Evolutionary conservation across 2,113 vertebrate genomes (phyloP).

Genomic region (Larimichthys crocea): DNA sequence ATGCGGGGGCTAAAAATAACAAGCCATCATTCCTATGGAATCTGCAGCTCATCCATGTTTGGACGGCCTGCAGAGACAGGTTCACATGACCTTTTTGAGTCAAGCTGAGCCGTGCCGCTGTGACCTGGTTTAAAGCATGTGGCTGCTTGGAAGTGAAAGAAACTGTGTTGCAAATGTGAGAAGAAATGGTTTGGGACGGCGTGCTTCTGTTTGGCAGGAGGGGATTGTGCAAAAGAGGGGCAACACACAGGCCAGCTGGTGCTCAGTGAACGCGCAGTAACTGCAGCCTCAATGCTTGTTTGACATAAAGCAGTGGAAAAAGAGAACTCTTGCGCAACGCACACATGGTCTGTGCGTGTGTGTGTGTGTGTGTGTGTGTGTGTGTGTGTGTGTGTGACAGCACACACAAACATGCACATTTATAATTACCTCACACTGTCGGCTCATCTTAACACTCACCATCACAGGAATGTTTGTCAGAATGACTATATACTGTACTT

Average conservation of each 20-base stretch:
- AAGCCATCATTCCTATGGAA: constrained; percentile 67
- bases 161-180: constrained; percentile 32
- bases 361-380: too few species aligned
- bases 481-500: constrained; percentile 10
- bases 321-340: constrained; percentile 68
- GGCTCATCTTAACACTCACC: constrained; percentile 28
- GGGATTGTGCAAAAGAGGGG: constrained; percentile 13
- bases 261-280: constrained; percentile 39
- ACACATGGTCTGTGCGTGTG: constrained; percentile 26
- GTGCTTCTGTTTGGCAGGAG: constrained; percentile 63
- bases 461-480: constrained; percentile 33
- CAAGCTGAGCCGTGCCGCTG: constrained; percentile 32
- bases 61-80: constrained; percentile 56
- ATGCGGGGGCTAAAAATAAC: constrained; percentile 75
- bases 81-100: constrained; percentile 63
- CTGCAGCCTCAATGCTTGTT: constrained; percentile 56
- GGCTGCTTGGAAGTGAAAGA: constrained; percentile 41
- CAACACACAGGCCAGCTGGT: constrained; percentile 52
- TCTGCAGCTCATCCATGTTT: constrained; percentile 65
- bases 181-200: constrained; percentile 51
- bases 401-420: constrained; percentile 49
- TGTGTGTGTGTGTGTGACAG: neutral
- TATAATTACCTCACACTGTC: constrained; percentile 29
- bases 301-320: constrained; percentile 53
- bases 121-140: constrained; percentile 50